Percentiles rank a stretch among this genome's conserved stretches.
Conservation (phyloP, 1,140 invertebrate species). For the Trachymyrmex cornetzi region DNA sequence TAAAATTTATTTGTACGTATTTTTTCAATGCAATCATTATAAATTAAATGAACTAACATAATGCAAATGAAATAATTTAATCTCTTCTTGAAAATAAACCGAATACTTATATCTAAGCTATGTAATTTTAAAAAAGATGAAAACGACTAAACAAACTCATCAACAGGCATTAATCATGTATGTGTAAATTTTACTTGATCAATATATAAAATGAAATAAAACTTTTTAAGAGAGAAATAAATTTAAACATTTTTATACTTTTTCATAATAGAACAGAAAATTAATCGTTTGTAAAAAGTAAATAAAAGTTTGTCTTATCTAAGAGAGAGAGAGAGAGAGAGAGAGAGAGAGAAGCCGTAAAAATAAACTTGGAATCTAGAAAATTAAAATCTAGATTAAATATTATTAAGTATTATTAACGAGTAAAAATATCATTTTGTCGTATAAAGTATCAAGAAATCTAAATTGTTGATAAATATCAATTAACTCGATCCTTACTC, state of each 20-base stretch:
- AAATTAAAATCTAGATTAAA: neutral
- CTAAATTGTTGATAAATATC: neutral
- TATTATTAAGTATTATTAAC: too few species aligned
- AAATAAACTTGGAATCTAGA: neutral
- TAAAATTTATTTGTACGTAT: neutral
- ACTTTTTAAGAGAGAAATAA: neutral
- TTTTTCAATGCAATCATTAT: neutral
- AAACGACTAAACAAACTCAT: neutral
- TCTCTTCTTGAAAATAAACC: neutral
- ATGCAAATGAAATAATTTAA: neutral
- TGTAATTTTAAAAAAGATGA: neutral
- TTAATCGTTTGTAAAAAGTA: neutral
- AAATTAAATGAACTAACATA: neutral
- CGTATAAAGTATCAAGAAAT: too few species aligned
- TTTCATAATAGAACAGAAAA: neutral
- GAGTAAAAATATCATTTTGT: too few species aligned
- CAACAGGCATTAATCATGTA: neutral
- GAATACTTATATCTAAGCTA: neutral
- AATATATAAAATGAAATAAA: neutral
- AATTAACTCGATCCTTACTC: neutral
- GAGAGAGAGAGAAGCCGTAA: neutral
- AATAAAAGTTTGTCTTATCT: neutral
- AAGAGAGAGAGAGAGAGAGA: too few species aligned
- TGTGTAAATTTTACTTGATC: neutral
- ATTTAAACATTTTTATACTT: neutral